Base-by-base conservation (phyloP, 2,888 invertebrate species). In the Frankliniella fusca region DNA sequence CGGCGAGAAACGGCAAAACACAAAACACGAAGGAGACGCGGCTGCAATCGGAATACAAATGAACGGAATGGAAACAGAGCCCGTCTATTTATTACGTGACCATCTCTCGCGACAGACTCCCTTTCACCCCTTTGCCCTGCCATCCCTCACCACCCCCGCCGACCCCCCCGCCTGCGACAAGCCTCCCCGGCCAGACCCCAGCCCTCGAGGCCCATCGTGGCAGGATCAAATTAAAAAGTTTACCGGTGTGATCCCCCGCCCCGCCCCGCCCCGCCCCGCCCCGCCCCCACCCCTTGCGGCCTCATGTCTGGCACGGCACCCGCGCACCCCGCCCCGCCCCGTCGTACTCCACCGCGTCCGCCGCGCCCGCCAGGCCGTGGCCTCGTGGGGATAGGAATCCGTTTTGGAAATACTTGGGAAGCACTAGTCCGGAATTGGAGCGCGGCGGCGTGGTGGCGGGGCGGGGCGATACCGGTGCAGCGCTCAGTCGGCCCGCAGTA, bases 141-240 rank as follows among this genome's bases (percentile, higher is more conserved):
- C 38, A 54, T 54, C 38, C 38, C 38, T 38, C 38, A 2, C 5
- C 38, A 2, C 38, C 5, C 38, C 38, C 38, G 38, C 5, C 38
- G 38, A 3, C 38, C 5, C 38, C 3, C 38, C 2, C 38, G 38
- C 15, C 54, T n/a, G n/a, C n/a, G n/a, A 54, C 5, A 1, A 20
- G 54, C 54, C 18, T 20, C 54, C 54, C 18, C 54, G 54, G 18
- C 12, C 70, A 27, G 9, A 15, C 11, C n/a, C 23, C n/a, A 23
- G 23, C 9, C 27, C 70, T 27, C 70, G 11, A 76, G 70, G 12
- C 27, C 70, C 70, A 76, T 76, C 70, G 23, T 27, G 70, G 23
- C 70, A 27, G 27, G 70, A 76, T 76, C 70, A 76, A 76, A 76
- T 76, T 76, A 76, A 76, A 76, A 76, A 76, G 70, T 76, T 76